Evolutionary conservation across 2,113 vertebrate genomes (phyloP), one percentile per base, ranked within the genome.

Genomic region (Herpailurus yagouaroundi): DNA sequence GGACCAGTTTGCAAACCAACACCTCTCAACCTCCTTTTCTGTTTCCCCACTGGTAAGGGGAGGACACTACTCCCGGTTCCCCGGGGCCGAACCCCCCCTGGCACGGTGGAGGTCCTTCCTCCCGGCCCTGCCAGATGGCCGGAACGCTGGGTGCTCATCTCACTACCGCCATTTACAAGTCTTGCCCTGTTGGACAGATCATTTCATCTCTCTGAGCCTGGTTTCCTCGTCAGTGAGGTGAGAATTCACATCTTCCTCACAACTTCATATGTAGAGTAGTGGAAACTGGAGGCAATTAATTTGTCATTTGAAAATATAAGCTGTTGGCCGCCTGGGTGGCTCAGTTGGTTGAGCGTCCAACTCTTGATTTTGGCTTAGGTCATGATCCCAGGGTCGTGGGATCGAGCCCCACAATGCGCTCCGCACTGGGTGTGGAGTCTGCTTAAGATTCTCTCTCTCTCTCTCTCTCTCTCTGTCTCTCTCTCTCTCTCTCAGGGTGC

Each of bases 31-130:
- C 77, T 50, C 66, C 18, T 6, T 25, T 63, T 25, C 66, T 23
- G 52, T 36, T 23, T 16, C 84, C 25, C 60, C 0, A 0, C 11
- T 11, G 19, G 19, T 5, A 1, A 41, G 7, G 33, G n/a, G n/a
- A 85, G n/a, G 69, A 77, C 5, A 1, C 8, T 12, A 27, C 19
- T 23, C 14, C n/a, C 79, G 3, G 13, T n/a, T 57, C 18, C 18
- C 36, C 11, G 5, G 12, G 18, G 15, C n/a, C 60, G 27, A 36
- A 6, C 27, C 63, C 31, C 1, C 2, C 10, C 41, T 10, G 2
- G 13, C 50, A 11, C 8, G 0, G 1, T 9, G 23, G 13, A 2
- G 12, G 29, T 36, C 33, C 45, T 31, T 7, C 21, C 41, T 10
- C 1, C 4, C 4, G 7, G 19, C 15, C 14, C 41, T 12, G 31